Evolutionary conservation across 2,888 invertebrate species (phyloP), one percentile per base, ranked within the genome.

Genomic region (Drosophila tripunctata): DNA sequence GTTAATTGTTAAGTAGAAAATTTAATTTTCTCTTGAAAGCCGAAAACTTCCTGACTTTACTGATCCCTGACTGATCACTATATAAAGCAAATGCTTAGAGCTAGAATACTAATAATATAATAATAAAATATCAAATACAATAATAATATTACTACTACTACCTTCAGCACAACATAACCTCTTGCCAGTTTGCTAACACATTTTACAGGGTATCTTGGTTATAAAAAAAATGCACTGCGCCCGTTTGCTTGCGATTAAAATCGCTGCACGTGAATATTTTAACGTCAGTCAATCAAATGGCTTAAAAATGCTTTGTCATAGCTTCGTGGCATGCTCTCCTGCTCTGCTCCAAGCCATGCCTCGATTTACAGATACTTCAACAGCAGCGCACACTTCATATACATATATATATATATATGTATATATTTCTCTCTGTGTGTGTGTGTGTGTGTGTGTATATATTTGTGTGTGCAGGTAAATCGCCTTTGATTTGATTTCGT

Each of bases 261-360:
- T 78, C 80, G 75, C 83, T 80, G 75, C 81, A 78, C 75, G 81
- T 77, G 79, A 87, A 85, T 87, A 84, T 88, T 88, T 88, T 88
- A 81, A 87, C 87, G 87, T 88, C 87, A 87, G 87, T 88, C 88
- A 87, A 87, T 87, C 87, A 88, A 88, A 88, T 85, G 77, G 79
- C 77, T 78, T 83, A 88, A 88, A 87, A 85, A 85, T 84, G 88
- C 87, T 78, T 85, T 88, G 88, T 88, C 88, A 88, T 88, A 85
- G 82, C 77, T 50, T 50, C 52, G 5, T 36, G 48, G 38, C 52
- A 17, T 48, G 69, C 63, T 40, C 24, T 36, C n/a, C 47, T 36
- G n/a, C 43, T 48, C 47, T 36, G n/a, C 43, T 48, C 27, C 27
- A 27, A 48, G 51, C 52, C 51, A 31, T 36, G 43, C 54, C 57